phyloP scores from a whole-genome alignment of 1,140 invertebrate species.

The Drosophila lacteicornis region DNA sequence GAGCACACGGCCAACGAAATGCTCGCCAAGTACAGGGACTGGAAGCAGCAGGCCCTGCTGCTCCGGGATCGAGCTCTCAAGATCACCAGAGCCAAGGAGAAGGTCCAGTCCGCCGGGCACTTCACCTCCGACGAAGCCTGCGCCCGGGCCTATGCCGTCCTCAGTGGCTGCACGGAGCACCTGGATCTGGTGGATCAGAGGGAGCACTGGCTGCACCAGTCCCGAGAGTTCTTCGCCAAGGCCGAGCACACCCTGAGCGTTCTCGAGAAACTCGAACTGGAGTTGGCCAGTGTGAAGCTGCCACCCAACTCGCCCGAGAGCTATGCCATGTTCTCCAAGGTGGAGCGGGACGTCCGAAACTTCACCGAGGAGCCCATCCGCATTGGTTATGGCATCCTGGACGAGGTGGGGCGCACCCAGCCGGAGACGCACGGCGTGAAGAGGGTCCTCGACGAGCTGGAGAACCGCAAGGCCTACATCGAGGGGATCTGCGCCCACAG shows the following conservation, averaged over 20 bases:
- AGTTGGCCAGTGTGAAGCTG: conserved; percentile 89
- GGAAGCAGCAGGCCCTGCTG: conserved; percentile 90
- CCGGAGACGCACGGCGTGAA: conserved; percentile 89
- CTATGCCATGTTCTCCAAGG: conserved; percentile 89
- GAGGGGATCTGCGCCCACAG: conserved; percentile 89
- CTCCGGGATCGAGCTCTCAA: conserved; percentile 91
- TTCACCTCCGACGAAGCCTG: conserved; percentile 90
- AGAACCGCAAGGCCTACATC: conserved; percentile 90
- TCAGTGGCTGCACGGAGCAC: conserved; percentile 91
- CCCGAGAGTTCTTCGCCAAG: conserved; percentile 91
- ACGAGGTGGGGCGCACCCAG: conserved; percentile 88
- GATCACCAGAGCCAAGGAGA: conserved; percentile 92
- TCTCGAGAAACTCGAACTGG: conserved; percentile 91
- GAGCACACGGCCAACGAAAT: conserved; percentile 89
- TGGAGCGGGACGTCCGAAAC: conserved; percentile 87
- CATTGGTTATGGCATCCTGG: conserved; percentile 90
- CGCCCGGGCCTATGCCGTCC: conserved; percentile 89
- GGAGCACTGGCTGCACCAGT: conserved; percentile 88
- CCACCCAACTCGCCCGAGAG: conserved; percentile 88
- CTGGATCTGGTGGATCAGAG: conserved; percentile 90
- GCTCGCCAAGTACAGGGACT: conserved; percentile 89
- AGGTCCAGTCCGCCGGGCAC: conserved; percentile 89
- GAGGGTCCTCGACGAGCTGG: conserved; percentile 89
- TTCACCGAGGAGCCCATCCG: conserved; percentile 87
- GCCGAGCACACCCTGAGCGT: conserved; percentile 91